Base-by-base conservation (phyloP, 2,888 invertebrate species). In the Caenorhabditis wallacei region DNA sequence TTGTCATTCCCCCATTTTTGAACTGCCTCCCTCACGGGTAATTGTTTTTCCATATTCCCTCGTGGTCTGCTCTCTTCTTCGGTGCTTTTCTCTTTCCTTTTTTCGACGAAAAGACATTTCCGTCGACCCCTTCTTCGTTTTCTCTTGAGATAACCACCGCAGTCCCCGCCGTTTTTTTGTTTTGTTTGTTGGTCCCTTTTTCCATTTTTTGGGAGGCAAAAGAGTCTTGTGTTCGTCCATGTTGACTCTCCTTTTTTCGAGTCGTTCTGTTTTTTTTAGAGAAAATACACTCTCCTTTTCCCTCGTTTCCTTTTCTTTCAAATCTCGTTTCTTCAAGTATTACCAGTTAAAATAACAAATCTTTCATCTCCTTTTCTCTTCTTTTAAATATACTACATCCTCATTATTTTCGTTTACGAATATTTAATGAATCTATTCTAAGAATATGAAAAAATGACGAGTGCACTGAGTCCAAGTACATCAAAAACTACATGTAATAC, bases 361-460 rank as follows among this genome's bases (percentile, higher is more conserved):
- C 48, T 40, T 59, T 18, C 40, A n/a, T 35, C 48, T 64, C 48
- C 48, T 37, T 66, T 40, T 10, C 16, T 51, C 11, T 64, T 11
- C 35, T 30, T 61, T 40, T 11, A 16, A 35, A 37, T 3, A n/a
- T 11, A 5, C 7, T 11, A 46, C 26, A 18, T 46, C 37, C 20
- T 59, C 59, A 24, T 40, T 20, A 40, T 40, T 63, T 63, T 16
- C 35, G 10, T 35, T 11, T 35, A 10, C 40, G 61, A 61, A 61
- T 46, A 16, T 13, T n/a, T 61, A 43, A 61, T 61, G 61, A 61
- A 61, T 30, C 30, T 51, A 26, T 64, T 51, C 64, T 51, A 48
- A 66, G 53, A 66, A 37, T n/a, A 71, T 71, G 71, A 51, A 13
- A 71, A 61, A 71, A 71, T 71, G 71, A 66, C 57, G 66, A 66